Conservation (phyloP, 2,797 vertebrate genomes). For the Basileuterus tristriatus region DNA sequence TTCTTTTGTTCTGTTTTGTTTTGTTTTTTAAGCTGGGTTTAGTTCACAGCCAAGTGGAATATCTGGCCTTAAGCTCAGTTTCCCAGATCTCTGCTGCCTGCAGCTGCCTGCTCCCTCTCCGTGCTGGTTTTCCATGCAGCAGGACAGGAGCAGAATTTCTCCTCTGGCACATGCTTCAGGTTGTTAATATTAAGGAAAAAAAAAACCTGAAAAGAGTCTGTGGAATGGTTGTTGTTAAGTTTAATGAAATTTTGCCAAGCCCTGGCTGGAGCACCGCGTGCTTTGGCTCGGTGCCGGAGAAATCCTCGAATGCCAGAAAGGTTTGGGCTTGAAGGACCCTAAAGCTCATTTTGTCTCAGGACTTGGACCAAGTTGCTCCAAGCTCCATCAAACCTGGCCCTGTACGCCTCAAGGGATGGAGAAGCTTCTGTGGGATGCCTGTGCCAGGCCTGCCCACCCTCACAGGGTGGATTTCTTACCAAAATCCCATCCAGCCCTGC, state of each 20-base stretch:
- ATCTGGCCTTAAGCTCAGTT: background rate
- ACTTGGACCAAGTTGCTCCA: background rate
- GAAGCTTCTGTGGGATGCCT: accelerated
- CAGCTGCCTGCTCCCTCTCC: background rate
- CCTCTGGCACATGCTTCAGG: background rate
- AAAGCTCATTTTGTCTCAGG: background rate
- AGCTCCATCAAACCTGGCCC: background rate
- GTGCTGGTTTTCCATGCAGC: background rate
- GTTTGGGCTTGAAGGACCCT: background rate
- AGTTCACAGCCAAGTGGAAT: background rate
- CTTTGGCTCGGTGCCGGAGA: background rate
- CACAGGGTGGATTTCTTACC: background rate
- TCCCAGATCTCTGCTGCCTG: background rate
- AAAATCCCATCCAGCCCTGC: background rate
- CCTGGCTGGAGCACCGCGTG: background rate
- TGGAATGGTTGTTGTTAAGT: background rate
- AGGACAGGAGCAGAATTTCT: background rate
- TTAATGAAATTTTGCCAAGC: background rate
- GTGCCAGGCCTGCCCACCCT: background rate
- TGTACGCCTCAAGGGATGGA: background rate
- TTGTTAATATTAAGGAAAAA: background rate
- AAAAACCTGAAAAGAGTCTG: background rate
- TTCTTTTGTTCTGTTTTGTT: background rate
- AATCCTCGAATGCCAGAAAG: background rate
- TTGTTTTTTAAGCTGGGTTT: background rate